Evolutionary conservation across 2,113 vertebrate genomes (phyloP), one percentile per base, ranked within the genome.

Genomic region (Thalassoma bifasciatum): DNA sequence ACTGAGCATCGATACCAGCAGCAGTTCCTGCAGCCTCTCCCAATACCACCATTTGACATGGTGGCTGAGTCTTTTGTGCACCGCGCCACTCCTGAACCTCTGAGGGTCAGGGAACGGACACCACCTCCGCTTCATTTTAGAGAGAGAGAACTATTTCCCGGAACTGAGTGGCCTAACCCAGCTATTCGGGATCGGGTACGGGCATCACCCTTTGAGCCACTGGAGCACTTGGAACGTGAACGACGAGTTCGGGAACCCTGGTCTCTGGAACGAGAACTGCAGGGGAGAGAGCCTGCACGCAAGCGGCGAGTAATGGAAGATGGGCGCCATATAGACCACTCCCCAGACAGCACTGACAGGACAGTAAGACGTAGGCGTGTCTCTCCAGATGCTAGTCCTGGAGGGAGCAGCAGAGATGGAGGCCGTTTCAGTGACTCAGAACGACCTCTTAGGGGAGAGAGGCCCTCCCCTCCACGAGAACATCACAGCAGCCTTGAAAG

Each of bases 1-100:
- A 96, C 96, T 0, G 97, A 99, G 70, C 96, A 98, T 58, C 95
- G 96, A 57, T 99, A 98, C 91, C 97, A 97, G 88, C 97, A 98
- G 89, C 96, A 96, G 70, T 98, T 97, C 85, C 86, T 99, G 75
- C 98, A 98, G 87, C 96, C 97, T 3, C 92, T 99, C 52, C 96
- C 97, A 0, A 93, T 98, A 64, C 95, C 95, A 0, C 97, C 97
- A 59, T 99, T 98, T 19, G 98, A 99, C 85, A 92, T 99, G 0
- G 95, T 99, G 87, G 95, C 96, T 0, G 98, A 99, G 88, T 93
- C 96, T 6, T 99, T 99, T 88, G 96, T 96, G 76, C 97, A 98
- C 88, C 94, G 98, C 5, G 95, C 96, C 9, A 94, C 95, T 0
- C 95, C 98, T 58, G 96, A 97, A 67, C 92, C 97, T 0, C 93